Base-by-base conservation (phyloP, 2,888 invertebrate genomes). In the Scrobipalpa atriplicella region DNA sequence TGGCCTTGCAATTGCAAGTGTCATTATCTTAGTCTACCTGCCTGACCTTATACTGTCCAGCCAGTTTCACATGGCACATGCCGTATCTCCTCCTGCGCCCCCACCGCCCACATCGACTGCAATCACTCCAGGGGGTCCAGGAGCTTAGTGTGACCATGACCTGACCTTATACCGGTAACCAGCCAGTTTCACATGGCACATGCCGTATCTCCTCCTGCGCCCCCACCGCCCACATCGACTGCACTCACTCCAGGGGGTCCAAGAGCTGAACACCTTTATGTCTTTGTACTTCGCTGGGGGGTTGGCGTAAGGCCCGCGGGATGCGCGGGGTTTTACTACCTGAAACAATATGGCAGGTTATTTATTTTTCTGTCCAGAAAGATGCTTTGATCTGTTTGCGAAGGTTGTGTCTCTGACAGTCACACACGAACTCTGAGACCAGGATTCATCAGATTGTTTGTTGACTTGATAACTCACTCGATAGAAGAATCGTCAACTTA, bases 221-320 rank as follows among this genome's bases (percentile, higher is more conserved):
- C 96, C 96, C 29, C 94, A 90, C 64, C 77, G 79, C 47, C 87
- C 92, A 73, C 96, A 96, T 9, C 80, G 83, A 68, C 94, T 95
- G 80, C 96, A 96, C 38, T 91, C 82, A 8, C 94, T 94, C 96
- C 96, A 96, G 0, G 83, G 77, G 0, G 93, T 85, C 95, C 96
- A 96, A 8, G 84, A 81, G 0, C 93, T 95, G 71, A 89, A 93
- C 62, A 94, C 68, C 66, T 81, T 75, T 65, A 95, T 73, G 1
- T 71, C 70, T 2, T 70, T 11, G 52, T 68, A 67, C 2, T 72
- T 11, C 0, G 1, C 10, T 2, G 66, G 38, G 2, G 72, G 68
- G 0, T 70, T 21, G 0, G 77, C 63, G 64, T 77, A 76, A 0
- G 81, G 80, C 0, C 83, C 85, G n/a, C 70, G 69, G 7, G 80